Evolutionary conservation across 2,113 vertebrate genomes (phyloP).

Genomic region (Nycticryphes semicollaris): DNA sequence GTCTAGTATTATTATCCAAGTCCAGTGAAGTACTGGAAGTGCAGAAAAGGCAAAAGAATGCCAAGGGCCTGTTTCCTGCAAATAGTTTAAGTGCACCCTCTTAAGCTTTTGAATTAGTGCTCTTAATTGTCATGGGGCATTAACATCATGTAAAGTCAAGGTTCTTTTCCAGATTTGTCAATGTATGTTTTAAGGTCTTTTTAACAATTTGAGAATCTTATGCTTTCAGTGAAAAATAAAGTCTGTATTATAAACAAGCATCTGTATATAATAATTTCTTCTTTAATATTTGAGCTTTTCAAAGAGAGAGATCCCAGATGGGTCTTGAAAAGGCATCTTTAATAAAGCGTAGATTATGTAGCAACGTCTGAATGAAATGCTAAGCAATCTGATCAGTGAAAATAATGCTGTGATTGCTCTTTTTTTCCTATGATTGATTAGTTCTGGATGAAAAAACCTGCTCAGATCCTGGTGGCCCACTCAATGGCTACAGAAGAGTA

Average conservation of each 20-base stretch:
- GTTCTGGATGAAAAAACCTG: constrained; percentile 87
- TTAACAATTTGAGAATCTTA: neutral
- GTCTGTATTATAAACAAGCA: neutral
- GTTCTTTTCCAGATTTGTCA: neutral
- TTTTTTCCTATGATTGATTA: constrained; percentile 53
- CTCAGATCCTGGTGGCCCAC: constrained; percentile 82
- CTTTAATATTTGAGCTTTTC: neutral
- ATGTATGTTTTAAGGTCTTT: neutral
- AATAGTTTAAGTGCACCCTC: neutral
- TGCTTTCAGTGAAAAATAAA: neutral
- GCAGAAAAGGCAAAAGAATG: neutral
- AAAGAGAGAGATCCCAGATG: neutral
- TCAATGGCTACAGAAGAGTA: constrained; percentile 88
- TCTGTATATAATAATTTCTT: neutral
- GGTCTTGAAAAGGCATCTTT: neutral
- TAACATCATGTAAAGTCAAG: neutral
- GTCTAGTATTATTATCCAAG: neutral
- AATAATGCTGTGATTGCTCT: neutral
- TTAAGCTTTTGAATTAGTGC: neutral
- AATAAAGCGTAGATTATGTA: neutral
- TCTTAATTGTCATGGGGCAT: neutral
- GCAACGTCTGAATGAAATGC: neutral
- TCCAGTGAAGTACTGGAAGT: neutral
- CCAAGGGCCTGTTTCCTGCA: neutral
- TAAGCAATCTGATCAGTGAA: neutral